Base-by-base conservation (phyloP, 2,113 vertebrate genomes). In the Bettongia penicillata region DNA sequence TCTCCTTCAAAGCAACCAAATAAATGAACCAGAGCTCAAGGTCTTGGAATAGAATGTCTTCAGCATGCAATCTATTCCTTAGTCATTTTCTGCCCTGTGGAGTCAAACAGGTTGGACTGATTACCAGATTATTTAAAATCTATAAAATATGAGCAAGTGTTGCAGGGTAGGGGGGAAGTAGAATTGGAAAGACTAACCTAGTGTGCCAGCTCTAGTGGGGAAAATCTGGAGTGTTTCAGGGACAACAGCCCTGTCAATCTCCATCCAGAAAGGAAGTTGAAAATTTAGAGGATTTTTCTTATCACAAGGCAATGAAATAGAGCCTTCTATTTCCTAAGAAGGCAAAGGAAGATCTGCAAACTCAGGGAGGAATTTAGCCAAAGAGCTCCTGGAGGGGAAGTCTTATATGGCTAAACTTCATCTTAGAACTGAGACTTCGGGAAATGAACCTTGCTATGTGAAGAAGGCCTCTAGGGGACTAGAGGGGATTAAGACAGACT, bases 371-470 rank as follows among this genome's bases (percentile, higher is more conserved):
- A 96, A 51, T 25, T 77, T 3, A n/a, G 61, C 52, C 53, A 53
- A 49, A 91, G 3, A 43, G 47, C 43, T 93, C 4, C 50, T 61
- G 43, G 55, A 90, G 11, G 91, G 47, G 23, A 92, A 16, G 14
- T 12, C 91, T 89, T 93, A 26, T 51, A 84, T 50, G 48, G 90
- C 48, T 90, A 90, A 92, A 93, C 10, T 91, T 9, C 31, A 93
- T 93, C 89, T 96, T 90, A 84, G 91, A 94, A 89, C 25, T 57
- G 43, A 93, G 16, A 25, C 51, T 90, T 95, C 23, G 37, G 47
- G 57, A 84, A 91, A 94, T 90, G 43, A 2, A 84, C n/a, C 14
- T 89, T 89, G 28, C 47, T 91, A 16, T 37, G 53, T 53, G 53
- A 94, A 92, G 61, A 92, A 11, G 11, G 57, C 0, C 28, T 23